Conservation (phyloP, 1,140 invertebrate genomes). For the Hycleus cichorii region DNA sequence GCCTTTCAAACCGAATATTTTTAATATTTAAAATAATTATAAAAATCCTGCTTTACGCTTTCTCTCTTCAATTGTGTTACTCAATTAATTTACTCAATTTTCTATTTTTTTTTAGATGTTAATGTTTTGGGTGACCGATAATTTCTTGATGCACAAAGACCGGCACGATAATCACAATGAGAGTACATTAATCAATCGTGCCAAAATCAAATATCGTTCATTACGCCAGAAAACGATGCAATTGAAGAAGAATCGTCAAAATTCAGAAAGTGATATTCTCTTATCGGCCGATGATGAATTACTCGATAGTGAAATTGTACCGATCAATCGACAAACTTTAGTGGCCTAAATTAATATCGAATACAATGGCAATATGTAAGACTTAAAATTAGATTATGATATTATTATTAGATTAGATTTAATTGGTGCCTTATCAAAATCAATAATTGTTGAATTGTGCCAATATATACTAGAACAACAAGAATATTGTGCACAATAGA, state of each 20-base stretch:
- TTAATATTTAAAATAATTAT: too few relatives aligned
- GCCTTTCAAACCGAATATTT: too few relatives aligned
- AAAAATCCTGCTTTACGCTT: too few relatives aligned
- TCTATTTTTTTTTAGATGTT: constrained; percentile 52
- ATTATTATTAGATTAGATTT: too few relatives aligned
- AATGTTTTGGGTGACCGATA: constrained; percentile 80
- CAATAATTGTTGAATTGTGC: too few relatives aligned
- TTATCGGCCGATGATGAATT: constrained; percentile 47
- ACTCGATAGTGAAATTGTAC: constrained; percentile 24
- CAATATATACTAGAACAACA: too few relatives aligned
- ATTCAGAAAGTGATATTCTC: constrained; percentile 47
- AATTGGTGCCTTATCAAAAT: too few relatives aligned
- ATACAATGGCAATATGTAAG: too few relatives aligned
- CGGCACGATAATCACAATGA: constrained; percentile 26
- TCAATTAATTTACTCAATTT: background rate
- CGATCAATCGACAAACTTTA: background rate
- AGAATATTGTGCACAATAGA: too few relatives aligned
- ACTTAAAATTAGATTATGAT: too few relatives aligned
- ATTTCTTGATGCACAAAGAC: constrained; percentile 61
- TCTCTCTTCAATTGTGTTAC: too few relatives aligned
- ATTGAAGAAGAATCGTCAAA: constrained; percentile 35
- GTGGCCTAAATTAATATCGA: too few relatives aligned
- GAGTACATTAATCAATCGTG: constrained; percentile 37
- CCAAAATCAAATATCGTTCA: constrained; percentile 45
- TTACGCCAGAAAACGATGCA: constrained; percentile 27